phyloP scores from a whole-genome alignment of 1,140 invertebrate species.

The Diabrotica undecimpunctata region DNA sequence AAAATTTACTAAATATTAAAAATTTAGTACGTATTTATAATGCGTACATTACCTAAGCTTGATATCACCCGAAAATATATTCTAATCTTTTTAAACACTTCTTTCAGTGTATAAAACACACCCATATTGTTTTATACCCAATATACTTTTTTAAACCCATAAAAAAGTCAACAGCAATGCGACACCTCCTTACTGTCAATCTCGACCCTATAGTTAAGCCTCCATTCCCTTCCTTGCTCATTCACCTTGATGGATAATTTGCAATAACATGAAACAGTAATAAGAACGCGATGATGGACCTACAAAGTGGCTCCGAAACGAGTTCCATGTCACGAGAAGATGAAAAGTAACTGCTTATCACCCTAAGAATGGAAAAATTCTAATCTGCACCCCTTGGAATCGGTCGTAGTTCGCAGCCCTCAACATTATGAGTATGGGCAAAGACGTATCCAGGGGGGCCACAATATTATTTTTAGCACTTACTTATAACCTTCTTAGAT shows the following conservation, averaged over 20 bases:
- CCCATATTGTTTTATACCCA: neutral
- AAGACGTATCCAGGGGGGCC: neutral
- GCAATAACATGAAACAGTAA: slow-evolving; percentile 42
- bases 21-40: no score
- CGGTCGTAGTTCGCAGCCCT: slow-evolving; percentile 16
- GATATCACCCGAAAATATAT: no score
- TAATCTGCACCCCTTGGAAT: slow-evolving; percentile 21
- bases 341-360: slow-evolving; percentile 38
- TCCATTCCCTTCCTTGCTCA: slow-evolving; percentile 14
- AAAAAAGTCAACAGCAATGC: neutral
- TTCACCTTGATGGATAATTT: slow-evolving; percentile 37
- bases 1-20: no score
- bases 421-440: neutral
- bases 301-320: slow-evolving; percentile 27
- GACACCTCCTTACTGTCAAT: neutral
- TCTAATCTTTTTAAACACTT: neutral
- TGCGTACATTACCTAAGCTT: no score
- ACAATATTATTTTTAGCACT: no score
- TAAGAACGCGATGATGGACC: slow-evolving; percentile 31
- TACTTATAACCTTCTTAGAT: no score
- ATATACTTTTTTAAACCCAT: neutral
- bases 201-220: neutral
- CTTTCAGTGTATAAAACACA: neutral
- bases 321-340: slow-evolving; percentile 22
- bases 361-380: slow-evolving; percentile 26